Base-by-base conservation (phyloP, 92 coral and sea anemone genomes). In the Paramuricea clavata region DNA sequence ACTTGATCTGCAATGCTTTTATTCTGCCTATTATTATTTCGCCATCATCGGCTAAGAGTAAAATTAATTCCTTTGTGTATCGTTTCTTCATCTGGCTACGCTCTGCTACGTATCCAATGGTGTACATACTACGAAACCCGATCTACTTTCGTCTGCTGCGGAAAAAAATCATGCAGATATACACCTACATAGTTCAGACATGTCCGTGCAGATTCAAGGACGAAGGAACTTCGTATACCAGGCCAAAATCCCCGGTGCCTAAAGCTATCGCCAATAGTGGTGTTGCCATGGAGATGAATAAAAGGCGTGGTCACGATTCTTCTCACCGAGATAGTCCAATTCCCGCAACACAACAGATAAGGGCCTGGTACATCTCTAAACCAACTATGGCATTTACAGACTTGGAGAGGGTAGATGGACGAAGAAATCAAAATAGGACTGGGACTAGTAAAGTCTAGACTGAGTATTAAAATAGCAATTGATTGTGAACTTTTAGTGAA, bases 91-190 rank as follows among this genome's bases (percentile, higher is more conserved):
- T 79, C 52, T 79, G 84, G 84, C 61, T 79, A 15, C 87, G 96
- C 36, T 93, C 94, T 0, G 96, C 91, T 12, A 88, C 89, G 47
- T 93, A 91, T 73, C 96, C 96, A 0, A 76, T 91, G 39, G 92
- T 93, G 44, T 93, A 90, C 69, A 89, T 86, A 5, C 77, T 92
- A 17, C 92, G 96, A 35, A 93, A 91, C 81, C 92, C 88, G 80
- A 12, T 79, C 23, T 79, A 79, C 49, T 79, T 79, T 26, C 84
- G 84, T 12, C 35, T 79, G 2, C 72, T 79, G 57, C 44, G 47
- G 23, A 35, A 39, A 17, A 79, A 79, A 60, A 39, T 79, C 6
- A 13, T 57, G 17, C 84, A 79, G 11, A 61, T 79, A 3, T 79
- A 64, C 57, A 26, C 10, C 32, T 79, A 79, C 30, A 32, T 21